These are phyloP conservation scores for Tortrix viridana DNA, from an alignment of 2,888 invertebrate species.

Conservation along the genomic window DNA sequence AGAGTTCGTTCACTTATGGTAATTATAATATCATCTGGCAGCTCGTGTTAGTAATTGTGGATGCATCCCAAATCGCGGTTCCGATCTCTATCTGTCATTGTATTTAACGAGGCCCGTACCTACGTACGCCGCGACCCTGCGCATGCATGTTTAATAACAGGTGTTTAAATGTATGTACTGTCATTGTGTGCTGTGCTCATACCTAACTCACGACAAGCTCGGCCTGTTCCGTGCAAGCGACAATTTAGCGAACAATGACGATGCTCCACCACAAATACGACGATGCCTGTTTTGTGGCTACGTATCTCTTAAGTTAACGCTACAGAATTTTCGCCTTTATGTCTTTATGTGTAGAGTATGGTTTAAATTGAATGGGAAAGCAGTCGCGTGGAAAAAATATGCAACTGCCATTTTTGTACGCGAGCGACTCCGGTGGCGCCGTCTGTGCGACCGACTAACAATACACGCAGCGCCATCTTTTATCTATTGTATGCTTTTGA, in stretches of 20 bases:
- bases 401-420: constrained; percentile 83
- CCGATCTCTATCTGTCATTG: constrained; percentile 78
- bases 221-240: constrained; percentile 82
- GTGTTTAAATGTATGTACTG: constrained; percentile 81
- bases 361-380: constrained; percentile 45
- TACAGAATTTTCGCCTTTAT: constrained; percentile 52
- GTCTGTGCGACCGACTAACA: constrained; percentile 77
- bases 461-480: constrained; percentile 79
- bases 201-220: constrained; percentile 80
- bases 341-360: constrained; percentile 45
- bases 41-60: constrained; percentile 64
- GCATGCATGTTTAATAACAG: constrained; percentile 81
- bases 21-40: constrained; percentile 64
- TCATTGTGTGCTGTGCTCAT: constrained; percentile 75
- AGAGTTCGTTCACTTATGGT: constrained; percentile 55
- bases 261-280: constrained; percentile 79
- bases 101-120: constrained; percentile 70
- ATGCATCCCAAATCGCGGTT: constrained; percentile 70
- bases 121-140: constrained; percentile 73
- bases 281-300: constrained; percentile 69
- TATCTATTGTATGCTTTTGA: constrained; percentile 78
- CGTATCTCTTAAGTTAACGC: constrained; percentile 62
- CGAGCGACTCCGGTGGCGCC: constrained; percentile 81
- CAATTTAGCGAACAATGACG: constrained; percentile 84
- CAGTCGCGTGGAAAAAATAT: constrained; percentile 75